A percentile compares a stretch with the other conserved stretches of the same genome.
Conservation (phyloP, 2,113 vertebrate genomes). For the Anser cygnoides region DNA sequence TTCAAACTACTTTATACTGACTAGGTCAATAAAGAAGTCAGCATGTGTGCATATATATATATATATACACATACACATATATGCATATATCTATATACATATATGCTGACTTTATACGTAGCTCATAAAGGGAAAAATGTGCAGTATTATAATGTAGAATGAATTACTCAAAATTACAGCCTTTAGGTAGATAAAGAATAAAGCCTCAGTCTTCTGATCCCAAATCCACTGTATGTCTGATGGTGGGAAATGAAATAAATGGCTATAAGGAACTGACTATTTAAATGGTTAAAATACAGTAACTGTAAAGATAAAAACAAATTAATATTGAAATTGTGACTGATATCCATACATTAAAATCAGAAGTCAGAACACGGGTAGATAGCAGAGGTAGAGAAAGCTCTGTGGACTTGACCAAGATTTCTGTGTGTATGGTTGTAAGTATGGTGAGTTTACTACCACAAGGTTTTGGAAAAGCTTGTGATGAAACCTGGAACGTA, state of each 20-base stretch:
- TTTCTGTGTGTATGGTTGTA: background rate
- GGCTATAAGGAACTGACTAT: background rate
- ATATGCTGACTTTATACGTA: background rate
- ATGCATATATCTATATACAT: fast-evolving
- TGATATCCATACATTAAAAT: background rate
- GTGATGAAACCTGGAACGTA: background rate
- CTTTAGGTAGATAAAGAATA: background rate
- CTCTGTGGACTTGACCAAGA: background rate
- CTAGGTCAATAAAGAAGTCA: background rate
- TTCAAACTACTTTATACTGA: background rate
- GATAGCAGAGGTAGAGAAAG: background rate
- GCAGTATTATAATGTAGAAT: background rate
- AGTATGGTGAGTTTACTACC: background rate
- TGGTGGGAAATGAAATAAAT: background rate
- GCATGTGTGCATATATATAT: background rate
- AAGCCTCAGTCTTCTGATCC: background rate
- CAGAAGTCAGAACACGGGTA: background rate
- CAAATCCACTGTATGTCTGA: background rate
- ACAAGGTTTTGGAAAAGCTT: background rate
- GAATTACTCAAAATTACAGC: background rate
- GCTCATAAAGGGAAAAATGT: background rate
- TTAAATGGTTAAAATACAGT: background rate
- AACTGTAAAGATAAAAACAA: background rate
- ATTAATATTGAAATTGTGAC: background rate
- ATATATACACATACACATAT: background rate